Evolutionary conservation across 1,140 invertebrate genomes (phyloP), one percentile per base, ranked within the genome.

Genomic region (Trachymyrmex cornetzi): DNA sequence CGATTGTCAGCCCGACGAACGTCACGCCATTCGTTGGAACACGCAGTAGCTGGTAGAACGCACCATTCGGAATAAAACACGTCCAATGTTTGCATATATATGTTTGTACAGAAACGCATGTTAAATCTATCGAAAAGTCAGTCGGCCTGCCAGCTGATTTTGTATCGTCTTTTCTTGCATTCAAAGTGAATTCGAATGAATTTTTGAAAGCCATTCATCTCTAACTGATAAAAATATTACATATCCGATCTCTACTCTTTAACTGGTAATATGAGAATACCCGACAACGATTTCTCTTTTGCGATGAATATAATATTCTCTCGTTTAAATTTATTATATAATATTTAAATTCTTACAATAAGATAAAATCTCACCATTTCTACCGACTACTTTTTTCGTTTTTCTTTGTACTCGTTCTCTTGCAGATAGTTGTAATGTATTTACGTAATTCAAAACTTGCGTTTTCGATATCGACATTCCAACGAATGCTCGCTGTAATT

Each of bases 81-180:
- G 61, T 4, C 16, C 19, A 19, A 14, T 12, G 16, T 44, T 50
- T 22, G 38, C 9, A 12, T 16, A 34, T 24, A 30, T 30, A 24
- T 77, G 57, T 64, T 77, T 77, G 24, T 48, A 27, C 57, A n/a
- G 14, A 3, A 11, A 6, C 22, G 24, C 6, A 0, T 7, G 59
- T 61, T 66, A 66, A 79, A 79, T 79, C 11, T 11, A 66, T 77
- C 57, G n/a, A 30, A 77, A 77, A 77, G 75, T 64, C 24, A n/a
- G 22, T 5, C 24, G 22, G 16, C 12, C 11, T 5, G 61, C 38
- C 38, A 44, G 34, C 9, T 3, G 61, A 44, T 44, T 44, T 34
- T 34, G 9, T 30, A n/a, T 44, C 44, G 30, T 19, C 44, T 64
- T 30, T 38, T 48, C 48, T 38, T 11, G 30, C 24, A 3, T 12